Base-by-base conservation (phyloP, 2,113 vertebrate species). In the Spea multiplicata region DNA sequence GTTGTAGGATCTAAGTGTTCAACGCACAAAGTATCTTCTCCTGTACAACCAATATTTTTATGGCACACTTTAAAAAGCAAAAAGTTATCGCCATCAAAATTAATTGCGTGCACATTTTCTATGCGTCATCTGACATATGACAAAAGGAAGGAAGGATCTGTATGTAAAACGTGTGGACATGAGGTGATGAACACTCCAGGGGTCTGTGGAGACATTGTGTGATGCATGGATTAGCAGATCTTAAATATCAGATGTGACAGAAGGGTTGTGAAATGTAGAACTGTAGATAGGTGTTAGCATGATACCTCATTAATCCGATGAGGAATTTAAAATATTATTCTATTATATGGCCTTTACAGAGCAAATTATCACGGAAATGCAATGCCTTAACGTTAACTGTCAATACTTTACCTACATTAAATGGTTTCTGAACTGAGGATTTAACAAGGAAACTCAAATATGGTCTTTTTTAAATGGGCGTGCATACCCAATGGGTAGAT, bases 161-260 rank as follows among this genome's bases (percentile, higher is more conserved):
- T 6, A 46, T 44, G 55, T 44, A 55, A n/a, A 30, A 46, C 14
- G 55, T 30, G 59, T 17, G 59, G 17, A 68, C 70, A 48, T 3
- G 65, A 61, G 52, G 49, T 55, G 30, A 55, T 77, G 69, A 69
- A 77, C 62, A 65, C 62, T 44, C n/a, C 17, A 44, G 62, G 62
- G 62, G 17, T 65, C 62, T 65, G 17, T 17, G 30, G 9, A 65
- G 62, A 30, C 30, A n/a, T 65, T 65, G n/a, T 30, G 17, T 65
- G 17, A n/a, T 65, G 17, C 3, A 17, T 65, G 5, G 5, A 65
- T 65, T 65, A 65, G 62, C 17, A 65, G n/a, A 65, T 30, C 62
- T 65, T 65, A 65, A 65, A 30, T 65, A 9, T 65, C n/a, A 65
- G 17, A 65, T 6, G n/a, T 65, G n/a, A 44, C 62, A 65, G 17